Conservation (phyloP, 2,797 vertebrate genomes). For the Brachymystax lenok region DNA sequence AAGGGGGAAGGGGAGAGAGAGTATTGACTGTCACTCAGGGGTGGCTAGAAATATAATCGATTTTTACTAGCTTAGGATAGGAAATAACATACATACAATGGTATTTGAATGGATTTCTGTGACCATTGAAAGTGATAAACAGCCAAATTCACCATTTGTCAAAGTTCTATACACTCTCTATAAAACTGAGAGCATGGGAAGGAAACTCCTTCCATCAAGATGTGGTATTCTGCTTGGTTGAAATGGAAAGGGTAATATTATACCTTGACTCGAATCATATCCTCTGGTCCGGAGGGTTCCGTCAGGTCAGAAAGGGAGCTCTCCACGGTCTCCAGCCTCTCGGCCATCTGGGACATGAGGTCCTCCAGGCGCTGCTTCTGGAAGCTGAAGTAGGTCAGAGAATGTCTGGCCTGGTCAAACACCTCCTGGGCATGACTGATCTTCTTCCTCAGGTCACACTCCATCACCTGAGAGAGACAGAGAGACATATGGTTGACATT, state of each 20-base stretch:
- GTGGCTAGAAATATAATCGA: not conserved
- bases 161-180: no score
- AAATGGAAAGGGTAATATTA: not conserved
- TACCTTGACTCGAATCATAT: slow-evolving; percentile 87
- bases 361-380: slow-evolving; percentile 86
- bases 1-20: not conserved
- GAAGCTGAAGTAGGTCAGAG: slow-evolving; percentile 85
- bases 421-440: slow-evolving; percentile 85
- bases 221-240: not conserved
- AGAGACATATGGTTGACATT: not conserved
- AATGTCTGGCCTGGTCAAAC: slow-evolving; percentile 83
- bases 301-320: slow-evolving; percentile 77
- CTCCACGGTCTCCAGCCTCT: slow-evolving; percentile 80
- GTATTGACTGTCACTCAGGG: not conserved
- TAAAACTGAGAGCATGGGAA: no score
- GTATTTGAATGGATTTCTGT: not conserved
- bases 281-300: slow-evolving; percentile 74
- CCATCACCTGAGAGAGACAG: slow-evolving; percentile 79
- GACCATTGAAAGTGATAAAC: no score
- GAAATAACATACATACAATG: not conserved
- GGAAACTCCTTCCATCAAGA: no score
- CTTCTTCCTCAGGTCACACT: slow-evolving; percentile 89
- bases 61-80: not conserved
- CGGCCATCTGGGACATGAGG: slow-evolving; percentile 78
- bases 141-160: no score